These are phyloP conservation scores for Rhingia campestris DNA, from an alignment of 2,888 invertebrate species.

Conservation along the genomic window DNA sequence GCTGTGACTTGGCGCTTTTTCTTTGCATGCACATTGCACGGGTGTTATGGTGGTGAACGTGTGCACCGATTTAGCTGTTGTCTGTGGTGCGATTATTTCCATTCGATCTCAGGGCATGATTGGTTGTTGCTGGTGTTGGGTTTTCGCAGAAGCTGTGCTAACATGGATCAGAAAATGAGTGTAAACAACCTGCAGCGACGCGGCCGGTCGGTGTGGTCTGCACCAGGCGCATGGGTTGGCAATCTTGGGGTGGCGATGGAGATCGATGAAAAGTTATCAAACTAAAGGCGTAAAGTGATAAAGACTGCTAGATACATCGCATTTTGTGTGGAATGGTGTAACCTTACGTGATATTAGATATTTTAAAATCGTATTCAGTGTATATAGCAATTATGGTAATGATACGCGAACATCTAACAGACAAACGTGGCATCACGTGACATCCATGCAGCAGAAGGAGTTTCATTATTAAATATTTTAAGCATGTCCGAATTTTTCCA, in stretches of 20 bases:
- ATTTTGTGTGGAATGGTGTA: too few relatives aligned
- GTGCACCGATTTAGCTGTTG: background rate
- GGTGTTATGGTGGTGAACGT: background rate
- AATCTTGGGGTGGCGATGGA: background rate
- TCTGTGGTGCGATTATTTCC: constrained; percentile 46
- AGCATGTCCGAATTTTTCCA: too few relatives aligned
- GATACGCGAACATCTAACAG: too few relatives aligned
- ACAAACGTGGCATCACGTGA: too few relatives aligned
- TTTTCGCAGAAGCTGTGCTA: constrained; percentile 42
- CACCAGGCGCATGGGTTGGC: constrained; percentile 1
- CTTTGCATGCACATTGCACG: background rate
- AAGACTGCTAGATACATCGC: too few relatives aligned
- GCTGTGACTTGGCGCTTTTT: constrained; percentile 14
- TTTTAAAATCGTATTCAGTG: too few relatives aligned
- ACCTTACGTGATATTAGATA: too few relatives aligned
- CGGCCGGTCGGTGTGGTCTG: background rate
- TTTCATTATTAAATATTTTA: too few relatives aligned
- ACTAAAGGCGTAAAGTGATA: too few relatives aligned
- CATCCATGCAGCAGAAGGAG: too few relatives aligned
- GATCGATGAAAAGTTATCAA: too few relatives aligned
- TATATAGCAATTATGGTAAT: too few relatives aligned
- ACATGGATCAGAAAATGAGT: constrained; percentile 29
- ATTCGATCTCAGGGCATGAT: constrained; percentile 31
- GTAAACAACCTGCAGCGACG: constrained; percentile 50
- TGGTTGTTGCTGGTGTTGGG: constrained; percentile 25